Evolutionary conservation across 1,140 invertebrate genomes (phyloP), one percentile per base, ranked within the genome.

Genomic region (Drosophila pachea): DNA sequence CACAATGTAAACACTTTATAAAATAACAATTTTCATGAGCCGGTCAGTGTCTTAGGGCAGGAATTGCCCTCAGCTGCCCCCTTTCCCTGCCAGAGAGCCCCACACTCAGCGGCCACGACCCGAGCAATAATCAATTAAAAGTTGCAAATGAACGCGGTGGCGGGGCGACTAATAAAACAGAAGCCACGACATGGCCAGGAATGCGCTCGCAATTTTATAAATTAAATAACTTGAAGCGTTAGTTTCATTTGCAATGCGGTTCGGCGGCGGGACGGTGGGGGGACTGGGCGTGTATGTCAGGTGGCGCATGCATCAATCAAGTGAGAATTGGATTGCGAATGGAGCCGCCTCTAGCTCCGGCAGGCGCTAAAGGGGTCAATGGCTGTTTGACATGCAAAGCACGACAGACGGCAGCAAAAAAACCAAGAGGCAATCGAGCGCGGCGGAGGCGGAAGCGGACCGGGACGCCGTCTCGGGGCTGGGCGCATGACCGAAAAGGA

Each of bases 341-440:
- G 77, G 69, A 67, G 64, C 32, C 50, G 64, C 56, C 58, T 54
- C 16, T 48, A 38, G 55, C 8, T 42, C 7, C 48, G 59, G 76
- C 72, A 77, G 81, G 67, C 76, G 76, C 42, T 68, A 87, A 86
- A 86, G 79, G 81, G 84, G 84, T 87, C 84, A 87, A 87, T 87
- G 84, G 84, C 74, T 87, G 84, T 84, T 87, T 87, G 73, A 84
- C 84, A 87, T 87, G 84, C 84, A 87, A 87, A 87, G 74, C 86
- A 83, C 79, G 72, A 54, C 32, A 29, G 33, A 56, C 60, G 32
- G 31, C 12, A 71, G 54, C 12, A 31, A 42, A 55, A 55, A 56
- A 43, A 38, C 50, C 12, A 0, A 11, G 35, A 7, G 22, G 8
- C 38, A 40, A 22, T 22, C 22, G 22, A 22, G 22, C 22, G 22